Percentiles rank a stretch among this genome's conserved stretches.
These are phyloP conservation scores for Paradoxurus hermaphroditus DNA, from an alignment of 2,113 vertebrate species.

Conservation along the genomic window DNA sequence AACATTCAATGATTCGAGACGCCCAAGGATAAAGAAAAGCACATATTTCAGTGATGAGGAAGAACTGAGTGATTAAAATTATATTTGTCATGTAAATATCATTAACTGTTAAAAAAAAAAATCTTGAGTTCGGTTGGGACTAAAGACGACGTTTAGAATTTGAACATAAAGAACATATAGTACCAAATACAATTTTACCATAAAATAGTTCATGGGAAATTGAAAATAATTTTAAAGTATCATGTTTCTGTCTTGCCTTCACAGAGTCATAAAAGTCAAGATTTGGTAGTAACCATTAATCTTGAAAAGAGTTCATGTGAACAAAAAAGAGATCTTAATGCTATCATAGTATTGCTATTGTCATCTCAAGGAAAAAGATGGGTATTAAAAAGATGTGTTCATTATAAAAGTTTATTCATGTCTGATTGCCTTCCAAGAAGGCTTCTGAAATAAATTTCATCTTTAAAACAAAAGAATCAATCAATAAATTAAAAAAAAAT, in stretches of 20 bases:
- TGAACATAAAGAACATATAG: neutral
- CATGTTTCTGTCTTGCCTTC: conserved; percentile 3
- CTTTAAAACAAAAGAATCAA: conserved; percentile 18
- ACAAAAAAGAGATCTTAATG: conserved; percentile 7
- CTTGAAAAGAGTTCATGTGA: conserved; percentile 20
- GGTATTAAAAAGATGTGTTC: neutral
- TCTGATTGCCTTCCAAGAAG: neutral
- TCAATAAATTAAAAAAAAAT: too few species aligned
- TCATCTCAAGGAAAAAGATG: neutral
- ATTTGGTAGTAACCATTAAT: conserved; percentile 8
- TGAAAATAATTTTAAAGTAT: conserved; percentile 18
- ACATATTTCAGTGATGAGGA: too few species aligned
- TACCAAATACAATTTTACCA: conserved; percentile 39
- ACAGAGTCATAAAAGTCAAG: neutral
- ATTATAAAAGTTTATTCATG: neutral
- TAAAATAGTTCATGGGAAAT: conserved; percentile 14
- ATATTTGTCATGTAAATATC: too few species aligned
- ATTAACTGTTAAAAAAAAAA: too few species aligned
- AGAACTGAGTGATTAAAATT: too few species aligned
- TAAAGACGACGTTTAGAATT: too few species aligned
- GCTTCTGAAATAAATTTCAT: neutral
- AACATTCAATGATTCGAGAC: too few species aligned
- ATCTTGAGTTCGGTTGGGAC: too few species aligned
- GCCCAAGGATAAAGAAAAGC: too few species aligned
- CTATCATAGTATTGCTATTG: neutral